Evolutionary conservation across 30 jellyfish, hydroid and myxozoan species (phyloP), one percentile per base, ranked within the genome.

Genomic region (Aurelia sp.): DNA sequence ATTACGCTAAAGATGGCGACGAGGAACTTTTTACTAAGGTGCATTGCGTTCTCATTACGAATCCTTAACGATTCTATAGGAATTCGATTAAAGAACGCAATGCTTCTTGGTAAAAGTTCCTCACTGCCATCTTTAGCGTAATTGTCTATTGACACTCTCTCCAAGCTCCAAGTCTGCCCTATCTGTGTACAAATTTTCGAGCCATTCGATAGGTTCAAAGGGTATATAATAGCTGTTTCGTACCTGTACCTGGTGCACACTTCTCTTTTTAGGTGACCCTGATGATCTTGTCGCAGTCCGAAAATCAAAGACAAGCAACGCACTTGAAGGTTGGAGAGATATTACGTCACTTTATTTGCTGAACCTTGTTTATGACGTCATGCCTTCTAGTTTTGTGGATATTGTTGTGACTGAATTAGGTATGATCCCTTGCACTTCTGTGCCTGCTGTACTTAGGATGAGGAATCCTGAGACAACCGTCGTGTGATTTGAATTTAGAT

Each of bases 341-440:
- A 85, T 85, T 20, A 64, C 88, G 12, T 80, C 97, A 4, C 62
- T 96, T 22, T 88, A 84, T 75, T 66, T 96, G 47, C 71, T 96
- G 64, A 96, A 96, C 73, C 79, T 92, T 27, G 96, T 88, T 16
- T 96, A 96, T 81, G 99, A 96, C 73, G 99, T 96, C 74, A 96
- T 97, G 86, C 99, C 97, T 1, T 79, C 99, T 5, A 75, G 90
- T 67, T 88, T 75, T 71, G 98, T 96, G 40, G 97, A 92, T 74
- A 89, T 90, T 61, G 98, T 89, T 20, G 92, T 96, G 15, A 96
- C 99, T 13, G 99, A 96, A 73, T 22, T 96, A 23, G 99, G 99
- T 63, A 93, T 94, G 96, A 85, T 96, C 20, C 99, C 99, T 23
- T 91, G 99, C 66, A 91, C 99, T n/a, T 96, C 99, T 1, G 99